These are phyloP conservation scores for Tinea semifulvella DNA, from an alignment of 2,888 invertebrate species.

Conservation along the genomic window DNA sequence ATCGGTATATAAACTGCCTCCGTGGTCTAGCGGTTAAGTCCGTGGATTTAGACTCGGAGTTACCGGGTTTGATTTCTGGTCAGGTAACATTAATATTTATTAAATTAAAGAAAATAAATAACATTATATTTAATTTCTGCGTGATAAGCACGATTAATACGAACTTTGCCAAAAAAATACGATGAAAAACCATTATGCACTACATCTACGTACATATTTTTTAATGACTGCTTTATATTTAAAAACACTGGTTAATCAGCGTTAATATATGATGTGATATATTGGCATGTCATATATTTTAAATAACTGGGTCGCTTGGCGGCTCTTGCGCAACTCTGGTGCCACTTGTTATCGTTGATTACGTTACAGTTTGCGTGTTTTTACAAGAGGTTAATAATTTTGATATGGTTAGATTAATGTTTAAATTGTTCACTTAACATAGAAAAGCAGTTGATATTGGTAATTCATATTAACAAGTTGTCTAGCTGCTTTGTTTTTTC, in stretches of 20 bases:
- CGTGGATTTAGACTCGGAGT: too few relatives aligned
- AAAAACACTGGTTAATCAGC: slow-evolving; percentile 4
- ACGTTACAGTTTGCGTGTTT: slow-evolving; percentile 15
- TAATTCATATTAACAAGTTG: neutral
- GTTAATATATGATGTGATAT: neutral
- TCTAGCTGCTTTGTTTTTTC: neutral
- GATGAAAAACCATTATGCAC: too few relatives aligned
- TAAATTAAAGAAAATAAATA: too few relatives aligned
- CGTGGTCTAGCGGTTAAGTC: too few relatives aligned
- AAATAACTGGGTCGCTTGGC: slow-evolving; percentile 4
- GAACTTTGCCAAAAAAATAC: too few relatives aligned
- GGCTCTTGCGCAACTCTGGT: slow-evolving; percentile 19
- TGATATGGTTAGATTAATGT: slow-evolving; percentile 5
- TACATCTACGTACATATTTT: too few relatives aligned
- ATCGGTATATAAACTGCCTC: too few relatives aligned
- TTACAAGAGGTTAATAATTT: neutral
- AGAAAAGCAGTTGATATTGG: neutral
- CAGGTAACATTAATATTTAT: too few relatives aligned
- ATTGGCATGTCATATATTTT: slow-evolving; percentile 9
- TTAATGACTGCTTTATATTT: slow-evolving; percentile 11
- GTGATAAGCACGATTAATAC: too few relatives aligned
- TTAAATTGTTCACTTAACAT: slow-evolving; percentile 3
- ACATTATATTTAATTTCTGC: too few relatives aligned
- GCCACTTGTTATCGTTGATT: slow-evolving; percentile 21
- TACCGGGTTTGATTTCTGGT: too few relatives aligned